Base-by-base conservation (phyloP, 2,888 invertebrate species). In the Chymomyza fuscimana region DNA sequence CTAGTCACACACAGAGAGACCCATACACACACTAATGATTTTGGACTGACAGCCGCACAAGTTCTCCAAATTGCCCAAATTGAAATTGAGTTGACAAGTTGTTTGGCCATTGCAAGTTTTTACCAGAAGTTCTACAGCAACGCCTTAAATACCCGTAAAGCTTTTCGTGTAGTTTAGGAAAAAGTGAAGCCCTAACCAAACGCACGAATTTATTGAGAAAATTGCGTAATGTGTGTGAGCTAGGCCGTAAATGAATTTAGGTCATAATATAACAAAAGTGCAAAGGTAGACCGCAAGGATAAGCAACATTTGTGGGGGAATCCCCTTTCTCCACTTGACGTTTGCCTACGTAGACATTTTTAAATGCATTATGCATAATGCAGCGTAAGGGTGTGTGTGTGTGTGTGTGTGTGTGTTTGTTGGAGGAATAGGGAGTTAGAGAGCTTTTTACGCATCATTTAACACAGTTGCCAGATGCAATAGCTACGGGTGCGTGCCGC, bases 51-150 rank as follows among this genome's bases (percentile, higher is more conserved):
- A 36, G 64, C 5, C 88, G 75, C 85, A 86, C 77, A 88, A 88
- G 88, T 87, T 87, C 83, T 73, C 74, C 81, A 87, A 88, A 88
- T 88, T 86, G 85, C 82, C 85, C 82, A 88, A 86, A 86, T 88
- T 86, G 88, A 86, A 88, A 86, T 87, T 87, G 87, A 86, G 85
- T 86, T 86, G 85, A 86, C 85, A 86, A 88, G 82, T 85, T 85
- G 78, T 82, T 72, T 71, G 72, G 61, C 7, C 51, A 52, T 12
- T 63, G 52, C 36, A 76, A 76, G 72, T 75, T 75, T 71, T 66
- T 54, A 15, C 52, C 16, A 52, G 16, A 52, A 52, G 12, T 52
- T 4, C 36, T 12, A 46, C 40, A 12, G 36, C 36, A 9, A 1
- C 40, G 40, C 12, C 40, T 46, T 46, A 46, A 46, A 32, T 32